Evolutionary conservation across 2,888 invertebrate species (phyloP).

Genomic region (Lutraria lutraria): DNA sequence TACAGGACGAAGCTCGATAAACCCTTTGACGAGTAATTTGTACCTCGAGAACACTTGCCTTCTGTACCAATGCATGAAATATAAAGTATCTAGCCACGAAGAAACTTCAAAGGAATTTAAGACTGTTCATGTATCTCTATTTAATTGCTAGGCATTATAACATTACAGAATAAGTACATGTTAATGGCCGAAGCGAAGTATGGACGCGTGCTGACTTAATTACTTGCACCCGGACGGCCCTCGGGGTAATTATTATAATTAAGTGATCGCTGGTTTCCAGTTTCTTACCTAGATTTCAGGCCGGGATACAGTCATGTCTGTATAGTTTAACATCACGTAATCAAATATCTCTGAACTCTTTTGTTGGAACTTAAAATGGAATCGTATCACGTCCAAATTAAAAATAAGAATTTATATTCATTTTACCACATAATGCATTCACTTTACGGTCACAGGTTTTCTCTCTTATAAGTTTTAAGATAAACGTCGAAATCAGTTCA

Average conservation of each 20-base stretch:
- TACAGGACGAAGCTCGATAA: neutral
- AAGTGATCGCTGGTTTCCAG: constrained; percentile 11
- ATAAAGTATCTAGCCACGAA: constrained; percentile 35
- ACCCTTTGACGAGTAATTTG: neutral
- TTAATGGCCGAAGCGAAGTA: constrained; percentile 58
- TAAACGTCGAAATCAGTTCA: no score
- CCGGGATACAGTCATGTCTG: neutral
- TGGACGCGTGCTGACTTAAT: constrained; percentile 58
- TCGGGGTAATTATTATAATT: neutral
- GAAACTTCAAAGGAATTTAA: constrained; percentile 50
- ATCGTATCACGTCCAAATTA: no score
- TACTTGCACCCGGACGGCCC: constrained; percentile 43
- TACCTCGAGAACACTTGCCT: constrained; percentile 16
- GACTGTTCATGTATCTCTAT: constrained; percentile 37
- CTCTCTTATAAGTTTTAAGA: no score
- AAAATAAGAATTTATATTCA: no score
- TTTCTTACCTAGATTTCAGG: neutral
- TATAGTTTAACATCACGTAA: neutral
- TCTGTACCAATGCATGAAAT: constrained; percentile 37
- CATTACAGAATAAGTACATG: constrained; percentile 57
- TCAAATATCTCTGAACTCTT: neutral
- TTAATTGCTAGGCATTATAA: constrained; percentile 49
- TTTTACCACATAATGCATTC: no score
- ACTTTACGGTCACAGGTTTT: no score
- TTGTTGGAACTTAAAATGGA: no score